Evolutionary conservation across 2,113 vertebrate genomes (phyloP), one percentile per base, ranked within the genome.

Genomic region (Hemicordylus capensis): DNA sequence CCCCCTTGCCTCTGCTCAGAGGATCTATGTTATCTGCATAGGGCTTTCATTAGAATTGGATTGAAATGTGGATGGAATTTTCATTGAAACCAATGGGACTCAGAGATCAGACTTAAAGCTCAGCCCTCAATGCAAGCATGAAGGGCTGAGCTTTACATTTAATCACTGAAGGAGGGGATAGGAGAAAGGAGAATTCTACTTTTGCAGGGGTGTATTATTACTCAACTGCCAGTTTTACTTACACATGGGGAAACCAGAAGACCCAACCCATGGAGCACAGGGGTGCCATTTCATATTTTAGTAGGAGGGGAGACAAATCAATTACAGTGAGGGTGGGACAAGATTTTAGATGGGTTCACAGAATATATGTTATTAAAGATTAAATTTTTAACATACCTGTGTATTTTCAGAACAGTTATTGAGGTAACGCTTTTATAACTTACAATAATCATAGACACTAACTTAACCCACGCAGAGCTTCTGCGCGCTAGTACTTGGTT

Each of bases 191-290:
- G 84, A 58, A 42, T 92, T 92, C 70, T 26, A 67, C 83, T 91
- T 84, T 61, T 22, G 77, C 85, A 90, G 81, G 34, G 28, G 75
- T 77, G 54, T 26, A 85, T 48, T 76, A 79, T 74, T 93, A 88
- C 58, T 84, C 83, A 86, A 56, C 84, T 95, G 93, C 91, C 94
- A 93, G 56, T 61, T 90, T 76, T 83, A 82, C 66, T 91, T 90
- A 93, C 2, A 56, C 84, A 83, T 91, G 87, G 92, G 90, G 93
- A 96, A 95, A 79, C 93, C 93, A 91, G 76, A 89, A 94, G 92
- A 94, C 86, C 94, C 89, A 93, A 93, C 90, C 82, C 63, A 89
- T 42, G 0, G 48, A 93, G 66, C 4, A 4, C 26, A 75, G 28
- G 44, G 4, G 37, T 15, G 26, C 9, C 24, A 46, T 80, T 48